Conservation (phyloP, 2,888 invertebrate genomes). For the Trissonchulus latispiculum region DNA sequence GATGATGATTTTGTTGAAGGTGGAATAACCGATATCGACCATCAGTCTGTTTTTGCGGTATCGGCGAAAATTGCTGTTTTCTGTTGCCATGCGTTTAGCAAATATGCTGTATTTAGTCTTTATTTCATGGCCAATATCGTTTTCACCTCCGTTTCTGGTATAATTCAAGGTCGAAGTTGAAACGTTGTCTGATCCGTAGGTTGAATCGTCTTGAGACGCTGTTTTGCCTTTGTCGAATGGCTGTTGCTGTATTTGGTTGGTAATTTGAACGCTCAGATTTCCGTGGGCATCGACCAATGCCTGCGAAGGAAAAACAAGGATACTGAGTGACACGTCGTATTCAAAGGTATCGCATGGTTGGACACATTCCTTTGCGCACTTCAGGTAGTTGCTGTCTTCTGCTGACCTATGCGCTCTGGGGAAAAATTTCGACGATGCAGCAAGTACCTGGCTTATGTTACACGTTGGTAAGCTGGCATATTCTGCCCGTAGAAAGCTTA, state of each 20-base stretch:
- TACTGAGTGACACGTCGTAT: background rate
- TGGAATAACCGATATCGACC: background rate
- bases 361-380: background rate
- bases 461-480: background rate
- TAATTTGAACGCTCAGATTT: background rate
- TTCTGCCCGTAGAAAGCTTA: background rate
- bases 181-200: background rate
- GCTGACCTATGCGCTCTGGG: background rate
- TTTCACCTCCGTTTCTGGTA: too few species aligned
- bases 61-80: background rate
- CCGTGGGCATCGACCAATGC: background rate
- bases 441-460: too few species aligned
- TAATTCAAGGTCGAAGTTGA: background rate
- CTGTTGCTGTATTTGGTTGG: background rate
- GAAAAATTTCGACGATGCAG: background rate
- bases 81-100: background rate
- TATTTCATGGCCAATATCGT: too few species aligned
- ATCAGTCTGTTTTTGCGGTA: background rate
- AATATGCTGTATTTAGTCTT: too few species aligned
- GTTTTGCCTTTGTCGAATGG: background rate
- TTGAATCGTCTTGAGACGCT: background rate
- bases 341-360: background rate
- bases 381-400: background rate
- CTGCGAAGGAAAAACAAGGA: background rate
- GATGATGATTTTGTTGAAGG: background rate